These are phyloP conservation scores for Mechanitis mazaeus DNA, from an alignment of 2,888 invertebrate genomes.

Conservation along the genomic window DNA sequence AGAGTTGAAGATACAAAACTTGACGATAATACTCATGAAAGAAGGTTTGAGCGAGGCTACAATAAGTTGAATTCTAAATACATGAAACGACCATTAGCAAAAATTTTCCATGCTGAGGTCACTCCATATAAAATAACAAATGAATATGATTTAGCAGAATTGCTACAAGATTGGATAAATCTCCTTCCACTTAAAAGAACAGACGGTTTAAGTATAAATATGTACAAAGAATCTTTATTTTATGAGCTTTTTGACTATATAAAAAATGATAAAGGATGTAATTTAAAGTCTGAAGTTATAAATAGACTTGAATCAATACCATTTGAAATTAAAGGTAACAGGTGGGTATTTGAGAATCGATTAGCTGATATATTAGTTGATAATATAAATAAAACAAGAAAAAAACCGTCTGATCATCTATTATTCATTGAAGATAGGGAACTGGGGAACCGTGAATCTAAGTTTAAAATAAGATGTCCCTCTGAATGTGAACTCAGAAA, in stretches of 20 bases:
- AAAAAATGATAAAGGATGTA: conserved; percentile 19
- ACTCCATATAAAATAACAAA: conserved; percentile 23
- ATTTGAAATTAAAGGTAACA: conserved; percentile 30
- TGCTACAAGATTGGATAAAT: conserved; percentile 26
- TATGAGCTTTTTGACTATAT: conserved; percentile 24
- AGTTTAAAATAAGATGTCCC: conserved; percentile 30
- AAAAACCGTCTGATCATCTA: background rate
- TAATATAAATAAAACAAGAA: conserved; percentile 27
- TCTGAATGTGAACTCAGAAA: conserved; percentile 40
- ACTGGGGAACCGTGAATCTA: background rate
- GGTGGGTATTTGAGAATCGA: conserved; percentile 34
- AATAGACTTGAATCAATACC: conserved; percentile 25
- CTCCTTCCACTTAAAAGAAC: conserved; percentile 23
- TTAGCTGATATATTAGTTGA: conserved; percentile 39
- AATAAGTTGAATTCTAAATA: conserved; percentile 7
- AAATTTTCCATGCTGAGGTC: conserved; percentile 27
- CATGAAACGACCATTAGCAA: conserved; percentile 17
- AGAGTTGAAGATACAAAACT: background rate
- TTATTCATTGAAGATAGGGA: background rate
- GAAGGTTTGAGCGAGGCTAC: conserved; percentile 1
- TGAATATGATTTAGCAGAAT: conserved; percentile 37
- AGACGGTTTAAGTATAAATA: conserved; percentile 15
- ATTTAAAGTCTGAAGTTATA: conserved; percentile 25
- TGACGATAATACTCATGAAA: background rate
- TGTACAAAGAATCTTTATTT: conserved; percentile 23